Evolutionary conservation across 2,113 vertebrate genomes (phyloP).

Genomic region (Eptesicus fuscus): DNA sequence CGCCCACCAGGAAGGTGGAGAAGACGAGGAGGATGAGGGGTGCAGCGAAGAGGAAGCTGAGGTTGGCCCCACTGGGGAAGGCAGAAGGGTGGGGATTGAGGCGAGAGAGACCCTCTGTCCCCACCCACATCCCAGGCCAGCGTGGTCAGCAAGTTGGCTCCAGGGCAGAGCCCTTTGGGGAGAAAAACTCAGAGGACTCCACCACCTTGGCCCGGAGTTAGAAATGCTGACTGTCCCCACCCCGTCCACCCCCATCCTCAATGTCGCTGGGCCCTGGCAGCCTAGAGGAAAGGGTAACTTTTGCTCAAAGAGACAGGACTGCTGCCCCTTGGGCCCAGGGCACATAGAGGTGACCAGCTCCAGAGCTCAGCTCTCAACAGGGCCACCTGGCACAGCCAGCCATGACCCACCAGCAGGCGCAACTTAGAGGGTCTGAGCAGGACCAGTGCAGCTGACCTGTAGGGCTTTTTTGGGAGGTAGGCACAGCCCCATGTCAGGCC

Average conservation of each 20-base stretch:
- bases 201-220: background rate
- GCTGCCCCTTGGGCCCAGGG: background rate
- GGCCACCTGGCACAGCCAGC: background rate
- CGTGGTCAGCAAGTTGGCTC: background rate
- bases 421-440: background rate
- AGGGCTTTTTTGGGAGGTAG: background rate
- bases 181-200: background rate
- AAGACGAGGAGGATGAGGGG: constrained; percentile 85
- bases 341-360: background rate
- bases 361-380: background rate
- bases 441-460: background rate
- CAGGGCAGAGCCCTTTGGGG: background rate
- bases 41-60: constrained; percentile 85
- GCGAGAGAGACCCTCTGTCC: accelerated
- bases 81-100: background rate
- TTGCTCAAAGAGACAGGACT: background rate
- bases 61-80: constrained; percentile 75
- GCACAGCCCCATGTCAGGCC: background rate
- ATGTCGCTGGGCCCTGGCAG: background rate
- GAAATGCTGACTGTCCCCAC: background rate
- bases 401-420: background rate
- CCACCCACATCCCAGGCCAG: background rate
- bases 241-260: background rate
- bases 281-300: background rate
- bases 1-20: constrained; percentile 84